Base-by-base conservation (phyloP, 2,888 invertebrate species). In the Brachypalpus laphriformis region DNA sequence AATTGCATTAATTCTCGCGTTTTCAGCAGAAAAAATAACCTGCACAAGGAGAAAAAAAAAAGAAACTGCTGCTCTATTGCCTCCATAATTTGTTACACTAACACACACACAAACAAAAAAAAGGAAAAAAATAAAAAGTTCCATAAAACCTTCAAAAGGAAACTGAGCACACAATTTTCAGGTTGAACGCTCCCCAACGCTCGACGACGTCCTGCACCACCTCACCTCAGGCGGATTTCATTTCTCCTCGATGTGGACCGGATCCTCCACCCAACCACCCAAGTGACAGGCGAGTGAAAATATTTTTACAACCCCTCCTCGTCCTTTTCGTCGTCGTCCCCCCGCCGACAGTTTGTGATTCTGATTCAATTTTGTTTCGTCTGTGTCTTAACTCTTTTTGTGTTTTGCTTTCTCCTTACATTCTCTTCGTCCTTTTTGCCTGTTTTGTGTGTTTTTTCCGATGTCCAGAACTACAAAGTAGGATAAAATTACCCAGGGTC, bases 1-100 rank as follows among this genome's bases (percentile, higher is more conserved):
- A 83, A 83, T 83, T 83, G 83, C 80, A 83, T 83, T 83, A 83
- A 80, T 83, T 83, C 70, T 80, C 83, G 83, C 80, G 83, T 80
- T 83, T 70, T 80, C 83, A 83, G 57, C 74, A 77, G 11, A 83
- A 78, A 54, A 63, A 68, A 11, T n/a, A n/a, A n/a, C n/a, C n/a
- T n/a, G n/a, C n/a, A n/a, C n/a, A n/a, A n/a, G n/a, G n/a, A 63
- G 18, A 75, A 42, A 65, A 42, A 65, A 25, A 4, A 70, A 70
- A 75, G 70, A 59, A 68, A 70, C 68, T 74, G 25, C 80, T 83
- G 80, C 70, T 80, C 80, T 74, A 80, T 83, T 83, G 80, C 83
- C 83, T 78, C 80, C 80, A 83, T 83, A 80, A 83, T 83, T 80
- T 70, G 80, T 80, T 56, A 47, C 42, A 61, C 68, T 78, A 22